phyloP scores from a whole-genome alignment of 2,888 invertebrate species.

The Heliconius charithonia region DNA sequence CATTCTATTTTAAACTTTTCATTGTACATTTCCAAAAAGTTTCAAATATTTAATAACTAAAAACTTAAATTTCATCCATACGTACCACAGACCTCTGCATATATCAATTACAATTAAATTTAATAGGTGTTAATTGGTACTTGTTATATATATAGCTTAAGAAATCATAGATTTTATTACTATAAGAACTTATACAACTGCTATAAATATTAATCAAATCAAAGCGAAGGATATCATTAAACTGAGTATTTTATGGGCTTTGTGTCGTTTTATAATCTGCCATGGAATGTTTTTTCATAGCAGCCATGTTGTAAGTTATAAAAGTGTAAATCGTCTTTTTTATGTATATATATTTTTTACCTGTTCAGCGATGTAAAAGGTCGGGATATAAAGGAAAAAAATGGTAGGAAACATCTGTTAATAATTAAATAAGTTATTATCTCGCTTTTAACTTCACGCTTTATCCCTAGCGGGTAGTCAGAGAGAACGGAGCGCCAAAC shows the following conservation, averaged over 20 bases:
- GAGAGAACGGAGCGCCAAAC: too few species aligned
- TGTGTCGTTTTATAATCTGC: slow-evolving; percentile 23
- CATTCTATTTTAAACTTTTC: too few species aligned
- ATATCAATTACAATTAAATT: slow-evolving; percentile 25
- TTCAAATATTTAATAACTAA: not conserved
- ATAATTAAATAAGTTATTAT: not conserved
- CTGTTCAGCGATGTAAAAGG: not conserved
- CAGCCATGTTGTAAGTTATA: not conserved
- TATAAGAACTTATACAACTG: slow-evolving; percentile 27
- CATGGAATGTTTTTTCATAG: slow-evolving; percentile 4
- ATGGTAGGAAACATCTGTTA: not conserved
- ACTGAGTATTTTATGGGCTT: slow-evolving; percentile 32
- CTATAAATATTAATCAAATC: slow-evolving; percentile 32
- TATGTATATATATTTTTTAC: not conserved
- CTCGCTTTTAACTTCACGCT: not conserved
- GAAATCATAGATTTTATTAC: slow-evolving; percentile 36
- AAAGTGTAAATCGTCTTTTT: not conserved
- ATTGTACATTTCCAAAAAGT: not conserved
- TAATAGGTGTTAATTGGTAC: slow-evolving; percentile 39
- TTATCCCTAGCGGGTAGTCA: too few species aligned
- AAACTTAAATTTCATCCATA: not conserved
- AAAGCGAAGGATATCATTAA: slow-evolving; percentile 37
- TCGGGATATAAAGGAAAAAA: not conserved
- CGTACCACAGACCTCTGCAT: not conserved
- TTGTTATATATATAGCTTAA: slow-evolving; percentile 32